Conservation (phyloP, 2,888 invertebrate species). For the Junonia oenone region DNA sequence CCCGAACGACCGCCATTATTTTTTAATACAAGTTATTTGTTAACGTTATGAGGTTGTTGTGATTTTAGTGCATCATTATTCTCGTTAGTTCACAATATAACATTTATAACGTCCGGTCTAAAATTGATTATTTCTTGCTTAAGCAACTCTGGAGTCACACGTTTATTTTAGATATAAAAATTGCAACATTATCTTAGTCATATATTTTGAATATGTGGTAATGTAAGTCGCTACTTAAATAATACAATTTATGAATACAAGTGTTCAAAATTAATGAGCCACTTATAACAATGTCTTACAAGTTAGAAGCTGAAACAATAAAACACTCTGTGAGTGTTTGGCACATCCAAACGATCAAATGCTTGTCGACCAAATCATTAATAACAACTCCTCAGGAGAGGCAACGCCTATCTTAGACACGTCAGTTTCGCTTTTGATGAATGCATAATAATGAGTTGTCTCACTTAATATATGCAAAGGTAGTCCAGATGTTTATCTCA, state of each 20-base stretch:
- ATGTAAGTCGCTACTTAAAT: neutral
- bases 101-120: conserved; percentile 63
- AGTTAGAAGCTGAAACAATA: conserved; percentile 2
- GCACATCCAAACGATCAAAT: conserved; percentile 41
- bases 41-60: conserved; percentile 20
- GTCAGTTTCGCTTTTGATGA: conserved; percentile 45
- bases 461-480: conserved; percentile 44
- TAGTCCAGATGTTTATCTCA: conserved; percentile 41
- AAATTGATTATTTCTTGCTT: conserved; percentile 22
- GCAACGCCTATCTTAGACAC: conserved; percentile 47
- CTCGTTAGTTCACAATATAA: conserved; percentile 49
- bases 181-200: neutral
- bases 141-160: neutral
- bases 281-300: neutral
- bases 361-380: conserved; percentile 48
- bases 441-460: conserved; percentile 46
- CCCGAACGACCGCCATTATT: conserved; percentile 15
- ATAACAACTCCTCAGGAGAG: conserved; percentile 40
- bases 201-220: neutral
- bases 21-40: conserved; percentile 32
- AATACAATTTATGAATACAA: neutral
- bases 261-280: neutral
- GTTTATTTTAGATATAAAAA: neutral
- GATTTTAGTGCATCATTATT: conserved; percentile 49
- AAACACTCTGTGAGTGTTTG: conserved; percentile 37